Evolutionary conservation across 2,888 invertebrate genomes (phyloP).

Genomic region (Linnaemya vulpina): DNA sequence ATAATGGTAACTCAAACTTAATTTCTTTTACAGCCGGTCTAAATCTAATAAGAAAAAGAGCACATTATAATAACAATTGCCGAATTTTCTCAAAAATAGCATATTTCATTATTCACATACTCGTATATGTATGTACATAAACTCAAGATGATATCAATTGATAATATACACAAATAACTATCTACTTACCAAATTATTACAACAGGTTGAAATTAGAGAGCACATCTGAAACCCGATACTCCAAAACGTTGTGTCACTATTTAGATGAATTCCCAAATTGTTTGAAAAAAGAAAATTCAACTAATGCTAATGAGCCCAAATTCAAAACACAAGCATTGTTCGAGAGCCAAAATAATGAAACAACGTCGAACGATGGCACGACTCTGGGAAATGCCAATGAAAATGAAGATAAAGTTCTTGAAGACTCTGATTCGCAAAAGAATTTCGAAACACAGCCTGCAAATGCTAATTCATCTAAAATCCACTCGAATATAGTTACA

Average conservation of each 20-base stretch:
- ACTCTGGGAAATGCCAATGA: neutral
- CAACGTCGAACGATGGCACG: neutral
- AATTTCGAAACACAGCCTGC: neutral
- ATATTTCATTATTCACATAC: too few species aligned
- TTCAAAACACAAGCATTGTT: neutral
- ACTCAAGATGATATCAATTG: too few species aligned
- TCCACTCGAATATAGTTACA: slow-evolving; percentile 45
- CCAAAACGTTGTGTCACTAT: slow-evolving; percentile 54
- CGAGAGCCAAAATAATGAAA: neutral
- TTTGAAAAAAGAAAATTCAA: slow-evolving; percentile 10
- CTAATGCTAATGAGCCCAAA: neutral
- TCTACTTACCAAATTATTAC: neutral
- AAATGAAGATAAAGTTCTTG: neutral
- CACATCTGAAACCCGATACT: slow-evolving; percentile 18
- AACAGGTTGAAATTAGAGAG: slow-evolving; percentile 44
- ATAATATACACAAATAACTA: neutral
- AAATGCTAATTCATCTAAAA: neutral
- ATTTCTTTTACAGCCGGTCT: too few species aligned
- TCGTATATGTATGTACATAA: too few species aligned
- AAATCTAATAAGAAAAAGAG: too few species aligned
- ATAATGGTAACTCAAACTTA: too few species aligned
- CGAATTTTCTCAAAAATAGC: too few species aligned
- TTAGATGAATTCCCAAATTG: slow-evolving; percentile 65
- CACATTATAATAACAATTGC: too few species aligned
- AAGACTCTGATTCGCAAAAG: neutral